Evolutionary conservation across 2,113 vertebrate genomes (phyloP).

Genomic region (Syngnathus scovelli): DNA sequence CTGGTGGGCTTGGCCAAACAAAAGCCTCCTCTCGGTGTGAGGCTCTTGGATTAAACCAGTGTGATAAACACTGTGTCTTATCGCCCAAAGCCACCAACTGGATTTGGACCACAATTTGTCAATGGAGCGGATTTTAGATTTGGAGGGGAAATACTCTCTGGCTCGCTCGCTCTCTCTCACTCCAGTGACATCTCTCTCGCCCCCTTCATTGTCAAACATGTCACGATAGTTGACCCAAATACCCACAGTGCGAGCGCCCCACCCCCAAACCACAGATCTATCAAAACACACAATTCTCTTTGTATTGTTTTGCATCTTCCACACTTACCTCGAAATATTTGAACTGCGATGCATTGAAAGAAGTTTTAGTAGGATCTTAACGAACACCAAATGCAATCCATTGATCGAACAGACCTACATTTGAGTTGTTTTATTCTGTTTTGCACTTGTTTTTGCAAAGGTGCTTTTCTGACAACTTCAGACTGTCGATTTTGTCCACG

Average conservation of each 20-base stretch:
- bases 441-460: too few relatives aligned
- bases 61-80: slow-evolving; percentile 41
- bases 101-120: slow-evolving; percentile 3
- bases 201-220: slow-evolving; percentile 38
- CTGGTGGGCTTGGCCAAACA: slow-evolving; percentile 49
- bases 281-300: slow-evolving; percentile 39
- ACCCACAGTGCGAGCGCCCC: slow-evolving; percentile 41
- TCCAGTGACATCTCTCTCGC: slow-evolving; percentile 2
- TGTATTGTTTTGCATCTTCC: slow-evolving; percentile 37
- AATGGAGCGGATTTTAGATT: slow-evolving; percentile 8
- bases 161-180: slow-evolving; percentile 4
- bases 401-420: too few relatives aligned
- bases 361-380: too few relatives aligned
- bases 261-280: slow-evolving; percentile 45
- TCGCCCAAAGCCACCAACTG: background rate
- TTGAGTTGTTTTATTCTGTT: too few relatives aligned
- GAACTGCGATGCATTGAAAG: too few relatives aligned
- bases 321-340: slow-evolving; percentile 3
- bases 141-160: background rate
- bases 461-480: too few relatives aligned
- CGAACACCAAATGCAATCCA: too few relatives aligned
- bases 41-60: slow-evolving; percentile 66
- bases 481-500: background rate
- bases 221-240: slow-evolving; percentile 63
- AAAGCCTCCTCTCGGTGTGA: slow-evolving; percentile 52